Base-by-base conservation (phyloP, 1,140 invertebrate genomes). In the Sinella curviseta region DNA sequence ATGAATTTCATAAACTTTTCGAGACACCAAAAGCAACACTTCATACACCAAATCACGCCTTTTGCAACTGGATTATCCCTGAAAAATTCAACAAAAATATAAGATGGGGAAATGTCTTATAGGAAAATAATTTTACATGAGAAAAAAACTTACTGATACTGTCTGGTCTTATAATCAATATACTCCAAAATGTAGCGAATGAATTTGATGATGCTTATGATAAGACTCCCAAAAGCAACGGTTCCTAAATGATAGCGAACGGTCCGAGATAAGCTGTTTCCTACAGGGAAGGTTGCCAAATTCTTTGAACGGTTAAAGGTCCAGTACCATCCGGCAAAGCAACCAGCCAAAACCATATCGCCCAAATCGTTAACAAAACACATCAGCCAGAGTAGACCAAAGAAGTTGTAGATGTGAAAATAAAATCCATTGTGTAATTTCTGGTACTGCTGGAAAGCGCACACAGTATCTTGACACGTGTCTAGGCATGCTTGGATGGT, bases 21-120 rank as follows among this genome's bases (percentile, higher is more conserved):
- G 81, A 99, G 86, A 84, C 95, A 93, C 92, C 93, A 96, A 85
- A 98, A 97, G 86, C 93, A 96, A 86, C 95, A 98, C 86, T 93
- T 93, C 84, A 93, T 91, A 83, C 91, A 94, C 83, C 94, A 95
- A 76, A 96, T 84, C 20, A 97, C 88, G 26, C 90, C 91, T 83
- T 91, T 92, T 0, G 91, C 91, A 0, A 95, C 85, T 0, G 88
- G 97, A 83, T 90, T 86, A n/a, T 94, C 91, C 14, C 81, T 82
- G 26, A 65, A 80, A 28, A 57, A 77, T 39, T 75, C 36, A 75
- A 75, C 60, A 67, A 67, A 24, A 30, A 67, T 14, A 26, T 67
- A 67, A n/a, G n/a, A n/a, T 67, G 24, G 4, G 4, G 8, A 24
- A 24, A 26, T 67, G 4, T 26, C 24, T 4, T 67, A 14, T 26